These are phyloP conservation scores for Erythrocebus patas DNA, from an alignment of 2,113 vertebrate species.

Conservation along the genomic window DNA sequence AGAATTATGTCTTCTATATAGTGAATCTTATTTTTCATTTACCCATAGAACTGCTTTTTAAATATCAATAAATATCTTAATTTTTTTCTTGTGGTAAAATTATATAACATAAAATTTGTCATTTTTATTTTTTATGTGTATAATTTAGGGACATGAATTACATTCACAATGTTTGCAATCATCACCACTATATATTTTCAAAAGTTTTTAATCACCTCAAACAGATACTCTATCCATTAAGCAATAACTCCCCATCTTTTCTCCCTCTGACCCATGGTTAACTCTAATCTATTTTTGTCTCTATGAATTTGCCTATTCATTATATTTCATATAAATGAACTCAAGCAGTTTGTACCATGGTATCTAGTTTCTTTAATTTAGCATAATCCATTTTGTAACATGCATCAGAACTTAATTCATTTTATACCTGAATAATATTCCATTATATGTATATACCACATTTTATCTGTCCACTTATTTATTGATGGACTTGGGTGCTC, in stretches of 20 bases:
- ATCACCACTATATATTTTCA: neutral
- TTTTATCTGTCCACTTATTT: neutral
- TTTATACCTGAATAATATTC: neutral
- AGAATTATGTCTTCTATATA: neutral
- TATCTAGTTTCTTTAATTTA: neutral
- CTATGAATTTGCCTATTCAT: neutral
- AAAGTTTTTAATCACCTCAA: neutral
- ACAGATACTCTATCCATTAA: neutral
- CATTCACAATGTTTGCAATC: neutral
- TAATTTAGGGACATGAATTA: neutral
- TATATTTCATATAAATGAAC: neutral
- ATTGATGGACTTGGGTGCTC: neutral
- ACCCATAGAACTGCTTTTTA: neutral
- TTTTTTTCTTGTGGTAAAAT: neutral
- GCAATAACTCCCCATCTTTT: neutral
- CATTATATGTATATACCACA: neutral
- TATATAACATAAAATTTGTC: neutral
- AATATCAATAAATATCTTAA: neutral
- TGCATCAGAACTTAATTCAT: neutral
- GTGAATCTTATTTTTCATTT: neutral
- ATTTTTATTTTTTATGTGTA: neutral
- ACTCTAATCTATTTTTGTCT: neutral
- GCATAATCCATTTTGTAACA: no score
- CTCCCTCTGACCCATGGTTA: neutral
- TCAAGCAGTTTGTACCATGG: neutral